Evolutionary conservation across 2,113 vertebrate genomes (phyloP).

Genomic region (Ptilonorhynchus violaceus): DNA sequence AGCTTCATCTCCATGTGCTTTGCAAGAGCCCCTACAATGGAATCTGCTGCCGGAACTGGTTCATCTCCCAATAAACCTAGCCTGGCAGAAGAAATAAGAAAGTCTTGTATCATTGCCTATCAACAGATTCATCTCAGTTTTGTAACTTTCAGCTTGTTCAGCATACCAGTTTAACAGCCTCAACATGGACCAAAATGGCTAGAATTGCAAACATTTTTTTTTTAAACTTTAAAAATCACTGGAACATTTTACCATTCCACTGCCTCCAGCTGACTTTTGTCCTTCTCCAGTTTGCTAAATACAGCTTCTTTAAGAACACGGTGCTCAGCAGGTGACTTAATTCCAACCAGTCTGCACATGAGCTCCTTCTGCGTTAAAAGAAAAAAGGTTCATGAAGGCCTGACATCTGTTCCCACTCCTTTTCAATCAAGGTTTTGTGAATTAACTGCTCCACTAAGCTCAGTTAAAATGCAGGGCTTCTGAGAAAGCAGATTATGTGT

Average conservation of each 20-base stretch:
- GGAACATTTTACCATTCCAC: conserved; percentile 78
- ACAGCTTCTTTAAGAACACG: conserved; percentile 80
- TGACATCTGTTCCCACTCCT: background rate
- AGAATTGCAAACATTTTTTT: background rate
- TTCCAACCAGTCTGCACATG: conserved; percentile 81
- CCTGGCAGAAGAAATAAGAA: conserved; percentile 68
- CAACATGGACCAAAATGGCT: background rate
- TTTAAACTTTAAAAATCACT: background rate
- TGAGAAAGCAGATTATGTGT: background rate
- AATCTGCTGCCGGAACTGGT: conserved; percentile 81
- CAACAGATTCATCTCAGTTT: background rate
- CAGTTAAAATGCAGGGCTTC: background rate
- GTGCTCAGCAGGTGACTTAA: conserved; percentile 69
- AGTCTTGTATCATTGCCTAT: background rate
- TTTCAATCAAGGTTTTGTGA: background rate
- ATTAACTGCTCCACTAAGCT: background rate
- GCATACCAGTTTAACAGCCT: background rate
- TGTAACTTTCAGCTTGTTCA: background rate
- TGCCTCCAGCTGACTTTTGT: conserved; percentile 81
- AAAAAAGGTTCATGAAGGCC: background rate
- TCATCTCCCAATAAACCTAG: conserved; percentile 88
- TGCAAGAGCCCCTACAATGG: conserved; percentile 82
- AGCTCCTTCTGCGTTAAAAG: conserved; percentile 82
- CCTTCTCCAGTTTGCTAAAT: conserved; percentile 72
- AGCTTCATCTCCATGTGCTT: conserved; percentile 89